Evolutionary conservation across 1,140 invertebrate genomes (phyloP).

Genomic region (Drosophila takahashii): DNA sequence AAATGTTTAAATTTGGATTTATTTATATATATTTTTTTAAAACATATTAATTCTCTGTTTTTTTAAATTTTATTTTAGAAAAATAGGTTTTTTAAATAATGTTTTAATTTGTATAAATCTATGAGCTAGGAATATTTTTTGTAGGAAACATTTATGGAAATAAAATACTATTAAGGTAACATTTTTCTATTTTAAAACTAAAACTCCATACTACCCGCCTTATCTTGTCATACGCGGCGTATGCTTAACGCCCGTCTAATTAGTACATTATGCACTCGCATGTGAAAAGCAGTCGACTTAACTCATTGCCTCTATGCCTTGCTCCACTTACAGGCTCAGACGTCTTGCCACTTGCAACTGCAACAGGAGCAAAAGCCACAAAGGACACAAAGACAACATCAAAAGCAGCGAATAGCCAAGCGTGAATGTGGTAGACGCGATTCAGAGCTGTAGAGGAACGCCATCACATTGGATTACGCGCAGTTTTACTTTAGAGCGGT

Average conservation of each 20-base stretch:
- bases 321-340: conserved; percentile 61
- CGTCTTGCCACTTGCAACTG: conserved; percentile 39
- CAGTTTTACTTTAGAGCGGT: conserved; percentile 84
- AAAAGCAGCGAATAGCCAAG: conserved; percentile 11
- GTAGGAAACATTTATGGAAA: no score
- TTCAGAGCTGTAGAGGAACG: conserved; percentile 70
- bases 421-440: conserved; percentile 45
- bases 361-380: conserved; percentile 38
- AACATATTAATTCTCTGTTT: no score
- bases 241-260: conserved; percentile 62
- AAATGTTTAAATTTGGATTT: not conserved
- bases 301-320: conserved; percentile 61
- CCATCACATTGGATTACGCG: conserved; percentile 85
- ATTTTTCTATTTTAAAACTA: no score
- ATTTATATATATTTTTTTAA: no score
- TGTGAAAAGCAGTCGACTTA: conserved; percentile 50
- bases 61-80: no score
- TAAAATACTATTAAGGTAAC: no score
- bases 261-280: conserved; percentile 53
- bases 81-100: no score
- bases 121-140: no score
- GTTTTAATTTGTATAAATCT: no score
- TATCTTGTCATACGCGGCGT: conserved; percentile 15
- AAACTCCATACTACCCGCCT: not conserved
- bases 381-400: conserved; percentile 20